Evolutionary conservation across 2,113 vertebrate genomes (phyloP), one percentile per base, ranked within the genome.

Genomic region (Stegastes partitus): DNA sequence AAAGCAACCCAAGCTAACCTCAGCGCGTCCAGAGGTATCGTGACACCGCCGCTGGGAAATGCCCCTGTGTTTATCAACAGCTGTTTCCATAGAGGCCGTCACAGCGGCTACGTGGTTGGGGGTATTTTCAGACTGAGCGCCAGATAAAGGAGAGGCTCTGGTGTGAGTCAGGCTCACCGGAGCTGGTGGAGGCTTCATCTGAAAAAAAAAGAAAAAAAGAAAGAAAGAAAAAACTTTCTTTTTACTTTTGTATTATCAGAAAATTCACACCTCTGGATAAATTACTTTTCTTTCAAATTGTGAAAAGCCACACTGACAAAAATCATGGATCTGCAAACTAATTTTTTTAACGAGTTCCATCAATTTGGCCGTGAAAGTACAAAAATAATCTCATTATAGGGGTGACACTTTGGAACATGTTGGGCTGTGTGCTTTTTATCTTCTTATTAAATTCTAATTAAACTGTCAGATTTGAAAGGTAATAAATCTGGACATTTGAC

Each of bases 1-100:
- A 89, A 83, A 85, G 89, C 74, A 84, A 89, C 80, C 83, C 1
- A 81, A 88, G 79, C 77, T 90, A 86, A 88, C 83, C 74, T 91
- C 90, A 54, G 65, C 45, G 45, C 62, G 79, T 63, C 73, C 73
- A 62, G 79, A 77, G 69, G 68, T 75, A 59, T 81, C 37, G 44
- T 73, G 85, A 87, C 75, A 77, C 62, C 22, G 70, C 68, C 9
- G 68, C 70, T 44, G 82, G 83, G 88, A 87, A 87, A 82, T 74
- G 68, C 61, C 72, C 51, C 67, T 23, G 54, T 85, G 91, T 91
- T 93, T 93, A 72, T 88, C 83, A 76, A 53, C 74, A 81, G 69
- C 79, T 87, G 87, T 89, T 77, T 93, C 92, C 88, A 90, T 90
- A 55, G 84, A 31, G 69, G 76, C 69, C 31, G 42, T 67, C 68